Evolutionary conservation across 2,797 vertebrate species (phyloP), one percentile per base, ranked within the genome.

Genomic region (Malurus splendens): DNA sequence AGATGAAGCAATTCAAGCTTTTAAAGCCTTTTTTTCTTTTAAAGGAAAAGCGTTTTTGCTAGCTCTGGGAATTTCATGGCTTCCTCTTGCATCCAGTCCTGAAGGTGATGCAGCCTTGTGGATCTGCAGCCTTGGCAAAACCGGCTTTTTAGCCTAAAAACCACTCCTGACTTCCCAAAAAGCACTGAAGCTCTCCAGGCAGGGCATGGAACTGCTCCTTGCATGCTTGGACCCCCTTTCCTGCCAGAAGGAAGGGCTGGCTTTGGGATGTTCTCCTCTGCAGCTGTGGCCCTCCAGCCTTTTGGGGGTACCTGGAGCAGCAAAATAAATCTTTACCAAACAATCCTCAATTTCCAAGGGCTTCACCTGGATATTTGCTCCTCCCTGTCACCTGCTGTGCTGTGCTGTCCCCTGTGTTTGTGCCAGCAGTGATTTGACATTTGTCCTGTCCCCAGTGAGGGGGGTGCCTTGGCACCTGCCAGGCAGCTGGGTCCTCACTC

Each of bases 371-470:
- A 44, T 84, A 30, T 54, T 54, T 61, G 15, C 24, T 28, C 28
- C 9, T 74, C n/a, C 39, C 19, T 0, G 6, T 33, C 42, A 12
- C 14, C 41, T 87, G 72, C 41, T 2, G 0, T 87, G 72, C 41
- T 2, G 0, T 4, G 14, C 27, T 70, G 38, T 70, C 81, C 32
- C 50, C 33, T 0, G 0, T 13, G 38, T 24, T 45, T 41, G 39
- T 47, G 56, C 36, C 1, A 5, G 18, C 38, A 80, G 38, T 50
- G 44, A 3, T 74, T 83, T 59, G 6, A 18, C 1, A 0, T 32
- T 14, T 39, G 23, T 33, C 38, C 2, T 48, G 42, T 61, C 39
- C 45, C 27, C 28, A 12, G 9, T 5, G 7, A 16, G 1, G 8
- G 81, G 54, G 45, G 52, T n/a, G n/a, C 56, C 57, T 55, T 73